Evolutionary conservation across 2,888 invertebrate species (phyloP).

Genomic region (Syrista parreyssii): DNA sequence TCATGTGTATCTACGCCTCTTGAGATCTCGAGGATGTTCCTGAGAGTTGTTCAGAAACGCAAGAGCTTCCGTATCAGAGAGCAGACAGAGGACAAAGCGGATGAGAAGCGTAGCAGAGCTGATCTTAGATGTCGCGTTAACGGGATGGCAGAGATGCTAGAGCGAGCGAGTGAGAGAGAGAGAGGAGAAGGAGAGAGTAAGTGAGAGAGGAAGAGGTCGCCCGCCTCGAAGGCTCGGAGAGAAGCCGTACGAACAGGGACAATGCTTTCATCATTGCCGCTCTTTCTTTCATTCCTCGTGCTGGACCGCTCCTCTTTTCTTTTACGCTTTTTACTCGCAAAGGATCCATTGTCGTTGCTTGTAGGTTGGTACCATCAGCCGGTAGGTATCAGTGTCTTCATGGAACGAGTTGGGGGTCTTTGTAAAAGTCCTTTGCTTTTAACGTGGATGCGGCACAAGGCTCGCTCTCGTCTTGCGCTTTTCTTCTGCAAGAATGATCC

Average conservation of each 20-base stretch:
- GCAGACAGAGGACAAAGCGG: constrained; percentile 32
- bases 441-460: constrained; percentile 9
- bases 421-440: constrained; percentile 43
- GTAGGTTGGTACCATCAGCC: constrained; percentile 48
- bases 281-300: constrained; percentile 57
- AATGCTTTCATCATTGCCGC: constrained; percentile 67
- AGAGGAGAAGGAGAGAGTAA: constrained; percentile 9
- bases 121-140: constrained; percentile 39
- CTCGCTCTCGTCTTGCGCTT: not conserved
- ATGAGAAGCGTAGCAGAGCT: constrained; percentile 25
- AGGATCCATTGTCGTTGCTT: constrained; percentile 61
- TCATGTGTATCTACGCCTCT: not conserved
- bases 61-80: not conserved
- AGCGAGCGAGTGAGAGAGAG: not conserved
- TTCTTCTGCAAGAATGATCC: not conserved
- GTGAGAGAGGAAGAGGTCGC: constrained; percentile 37
- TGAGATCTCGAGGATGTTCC: not conserved
- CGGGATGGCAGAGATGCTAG: constrained; percentile 16
- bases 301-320: constrained; percentile 36
- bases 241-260: constrained; percentile 55
- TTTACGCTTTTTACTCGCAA: constrained; percentile 50
- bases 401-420: constrained; percentile 45
- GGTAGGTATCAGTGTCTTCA: constrained; percentile 56
- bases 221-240: constrained; percentile 25
- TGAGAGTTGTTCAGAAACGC: not conserved